phyloP scores from a whole-genome alignment of 2,113 vertebrate genomes.

The Pelmatolapia mariae region DNA sequence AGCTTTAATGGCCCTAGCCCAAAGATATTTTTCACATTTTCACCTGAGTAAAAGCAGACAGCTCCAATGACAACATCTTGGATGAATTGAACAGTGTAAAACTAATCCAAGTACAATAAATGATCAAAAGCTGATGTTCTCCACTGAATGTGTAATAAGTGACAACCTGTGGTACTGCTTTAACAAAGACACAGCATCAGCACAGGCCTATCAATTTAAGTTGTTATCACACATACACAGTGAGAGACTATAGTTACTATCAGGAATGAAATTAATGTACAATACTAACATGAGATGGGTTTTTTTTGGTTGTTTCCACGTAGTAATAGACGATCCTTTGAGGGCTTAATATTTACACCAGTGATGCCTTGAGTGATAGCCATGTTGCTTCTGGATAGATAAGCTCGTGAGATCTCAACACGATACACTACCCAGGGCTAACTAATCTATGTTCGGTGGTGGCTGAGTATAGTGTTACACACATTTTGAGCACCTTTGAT shows the following conservation, averaged over 20 bases:
- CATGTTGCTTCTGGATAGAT: neutral
- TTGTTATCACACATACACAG: neutral
- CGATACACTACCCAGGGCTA: neutral
- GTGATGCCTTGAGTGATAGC: neutral
- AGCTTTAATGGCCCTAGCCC: neutral
- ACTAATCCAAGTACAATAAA: neutral
- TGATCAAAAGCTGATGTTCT: neutral
- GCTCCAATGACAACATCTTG: neutral
- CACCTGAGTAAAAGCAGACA: neutral
- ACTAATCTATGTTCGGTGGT: neutral
- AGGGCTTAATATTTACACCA: neutral
- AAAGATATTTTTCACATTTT: neutral
- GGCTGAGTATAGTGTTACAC: neutral
- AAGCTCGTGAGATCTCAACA: neutral
- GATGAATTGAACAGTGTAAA: neutral
- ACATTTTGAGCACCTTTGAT: neutral
- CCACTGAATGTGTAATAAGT: neutral
- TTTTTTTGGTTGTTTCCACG: neutral
- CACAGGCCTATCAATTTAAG: neutral
- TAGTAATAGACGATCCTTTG: too few relatives aligned
- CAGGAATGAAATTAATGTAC: neutral
- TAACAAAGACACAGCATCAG: neutral
- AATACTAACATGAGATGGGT: rapidly evolving
- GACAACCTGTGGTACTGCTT: neutral
- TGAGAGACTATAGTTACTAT: neutral